Evolutionary conservation across 2,888 invertebrate species (phyloP).

Genomic region (Aradus depressus): DNA sequence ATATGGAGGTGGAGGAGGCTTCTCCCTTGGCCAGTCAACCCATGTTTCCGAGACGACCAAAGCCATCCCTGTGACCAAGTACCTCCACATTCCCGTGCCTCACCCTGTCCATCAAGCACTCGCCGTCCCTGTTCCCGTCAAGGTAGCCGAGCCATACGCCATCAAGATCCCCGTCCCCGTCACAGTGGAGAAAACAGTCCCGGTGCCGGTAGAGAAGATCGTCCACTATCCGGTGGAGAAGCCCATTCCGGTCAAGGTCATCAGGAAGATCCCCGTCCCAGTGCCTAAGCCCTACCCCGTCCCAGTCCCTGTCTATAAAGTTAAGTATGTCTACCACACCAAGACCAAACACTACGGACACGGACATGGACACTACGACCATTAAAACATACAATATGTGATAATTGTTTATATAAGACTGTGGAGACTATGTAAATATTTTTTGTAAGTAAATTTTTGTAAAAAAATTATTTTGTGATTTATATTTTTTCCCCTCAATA

Average conservation of each 20-base stretch:
- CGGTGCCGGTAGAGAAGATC: slow-evolving; percentile 31
- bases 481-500: slow-evolving; percentile 2
- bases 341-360: slow-evolving; percentile 25
- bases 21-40: slow-evolving; percentile 14
- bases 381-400: too few relatives aligned
- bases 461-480: not conserved
- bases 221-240: slow-evolving; percentile 33
- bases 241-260: slow-evolving; percentile 30
- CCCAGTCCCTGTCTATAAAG: slow-evolving; percentile 31
- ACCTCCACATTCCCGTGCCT: slow-evolving; percentile 21
- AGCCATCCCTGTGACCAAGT: slow-evolving; percentile 24
- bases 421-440: slow-evolving; percentile 14
- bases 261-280: slow-evolving; percentile 31
- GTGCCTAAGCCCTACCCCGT: slow-evolving; percentile 32
- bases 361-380: too few relatives aligned
- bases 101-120: slow-evolving; percentile 27
- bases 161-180: slow-evolving; percentile 31
- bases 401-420: slow-evolving; percentile 15
- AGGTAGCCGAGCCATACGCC: slow-evolving; percentile 28
- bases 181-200: slow-evolving; percentile 31
- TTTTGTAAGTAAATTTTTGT: slow-evolving; percentile 9
- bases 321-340: slow-evolving; percentile 30
- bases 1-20: slow-evolving; percentile 1
- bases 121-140: slow-evolving; percentile 29
- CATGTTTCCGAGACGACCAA: slow-evolving; percentile 23